Evolutionary conservation across 2,113 vertebrate genomes (phyloP).

Genomic region (Cyrtonyx montezumae): DNA sequence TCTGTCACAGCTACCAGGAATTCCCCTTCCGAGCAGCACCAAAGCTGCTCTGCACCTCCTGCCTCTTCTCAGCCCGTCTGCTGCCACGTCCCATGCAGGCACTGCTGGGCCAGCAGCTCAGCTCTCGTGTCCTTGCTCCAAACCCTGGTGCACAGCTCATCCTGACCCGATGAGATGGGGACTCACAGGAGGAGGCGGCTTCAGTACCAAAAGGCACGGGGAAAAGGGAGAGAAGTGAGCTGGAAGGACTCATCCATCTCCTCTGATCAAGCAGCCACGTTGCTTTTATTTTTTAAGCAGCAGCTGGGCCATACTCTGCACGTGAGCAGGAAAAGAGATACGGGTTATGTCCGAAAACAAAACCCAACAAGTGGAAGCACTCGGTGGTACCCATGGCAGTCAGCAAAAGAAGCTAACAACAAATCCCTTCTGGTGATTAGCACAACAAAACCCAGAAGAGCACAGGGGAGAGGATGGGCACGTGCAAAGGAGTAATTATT

Average conservation of each 20-base stretch:
- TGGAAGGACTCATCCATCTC: neutral
- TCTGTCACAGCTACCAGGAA: conserved; percentile 28
- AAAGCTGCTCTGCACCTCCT: neutral
- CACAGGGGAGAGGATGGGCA: neutral
- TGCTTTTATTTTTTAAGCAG: neutral
- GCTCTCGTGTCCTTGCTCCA: neutral
- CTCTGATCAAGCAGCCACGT: neutral
- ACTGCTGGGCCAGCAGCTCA: neutral
- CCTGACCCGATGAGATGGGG: neutral
- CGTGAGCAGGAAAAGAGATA: neutral
- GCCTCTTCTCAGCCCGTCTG: no score
- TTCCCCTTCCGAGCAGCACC: neutral
- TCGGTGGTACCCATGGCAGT: neutral
- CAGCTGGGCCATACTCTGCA: neutral
- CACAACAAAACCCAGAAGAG: conserved; percentile 9
- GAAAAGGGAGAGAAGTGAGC: neutral
- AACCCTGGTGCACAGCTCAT: neutral
- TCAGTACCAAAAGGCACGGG: neutral
- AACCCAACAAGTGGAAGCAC: neutral
- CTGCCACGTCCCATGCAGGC: fast-evolving
- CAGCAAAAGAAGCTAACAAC: conserved; percentile 46
- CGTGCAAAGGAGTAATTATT: neutral
- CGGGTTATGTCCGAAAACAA: neutral
- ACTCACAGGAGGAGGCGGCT: neutral
- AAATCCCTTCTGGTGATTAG: conserved; percentile 11